These are phyloP conservation scores for Saturnia pavonia DNA, from an alignment of 2,888 invertebrate species.

Conservation along the genomic window DNA sequence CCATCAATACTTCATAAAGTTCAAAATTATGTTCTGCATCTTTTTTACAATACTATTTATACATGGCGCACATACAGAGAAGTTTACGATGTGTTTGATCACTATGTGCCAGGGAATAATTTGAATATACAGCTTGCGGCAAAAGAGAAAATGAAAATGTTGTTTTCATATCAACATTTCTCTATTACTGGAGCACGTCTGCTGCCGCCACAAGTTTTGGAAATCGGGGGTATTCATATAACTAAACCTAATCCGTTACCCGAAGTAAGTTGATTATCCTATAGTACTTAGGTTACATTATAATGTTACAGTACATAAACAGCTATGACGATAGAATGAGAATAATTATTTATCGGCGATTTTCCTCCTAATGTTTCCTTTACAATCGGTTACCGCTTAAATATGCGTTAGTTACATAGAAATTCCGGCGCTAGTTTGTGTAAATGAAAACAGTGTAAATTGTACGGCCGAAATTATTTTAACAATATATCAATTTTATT, in stretches of 20 bases:
- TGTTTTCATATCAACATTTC: slow-evolving; percentile 83
- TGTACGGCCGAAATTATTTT: no score
- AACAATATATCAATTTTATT: no score
- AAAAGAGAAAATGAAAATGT: slow-evolving; percentile 71
- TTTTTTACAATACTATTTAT: slow-evolving; percentile 40
- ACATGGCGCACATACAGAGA: slow-evolving; percentile 51
- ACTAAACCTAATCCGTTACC: slow-evolving; percentile 47
- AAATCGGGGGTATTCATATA: slow-evolving; percentile 82
- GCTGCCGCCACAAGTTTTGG: slow-evolving; percentile 78
- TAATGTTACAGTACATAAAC: no score
- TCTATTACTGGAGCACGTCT: slow-evolving; percentile 80
- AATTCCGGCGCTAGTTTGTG: no score
- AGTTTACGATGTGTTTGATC: slow-evolving; percentile 57
- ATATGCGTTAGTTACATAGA: no score
- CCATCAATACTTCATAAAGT: slow-evolving; percentile 51
- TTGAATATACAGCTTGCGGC: slow-evolving; percentile 72
- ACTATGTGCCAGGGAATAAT: slow-evolving; percentile 63
- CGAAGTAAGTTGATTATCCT: slow-evolving; percentile 38
- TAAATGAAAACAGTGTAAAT: no score
- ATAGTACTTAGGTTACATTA: no score
- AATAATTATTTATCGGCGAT: no score
- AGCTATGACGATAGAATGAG: no score
- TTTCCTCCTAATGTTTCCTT: no score
- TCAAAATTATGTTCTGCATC: slow-evolving; percentile 46
- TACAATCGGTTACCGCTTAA: no score